Base-by-base conservation (phyloP, 1,140 invertebrate genomes). In the Dreissena rostriformis region DNA sequence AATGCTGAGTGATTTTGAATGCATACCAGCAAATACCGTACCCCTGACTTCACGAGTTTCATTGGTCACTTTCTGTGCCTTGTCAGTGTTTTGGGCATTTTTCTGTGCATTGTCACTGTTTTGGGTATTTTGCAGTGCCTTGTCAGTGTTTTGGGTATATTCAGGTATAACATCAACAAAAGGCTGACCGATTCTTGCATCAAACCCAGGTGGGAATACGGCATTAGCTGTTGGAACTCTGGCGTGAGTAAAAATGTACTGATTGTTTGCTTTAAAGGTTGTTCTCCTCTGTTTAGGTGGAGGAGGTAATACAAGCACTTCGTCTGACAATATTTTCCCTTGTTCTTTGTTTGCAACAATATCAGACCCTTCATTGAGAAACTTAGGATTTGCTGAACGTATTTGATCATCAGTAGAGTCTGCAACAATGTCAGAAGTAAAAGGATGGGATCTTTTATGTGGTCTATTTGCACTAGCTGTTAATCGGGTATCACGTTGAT, bases 191-290 rank as follows among this genome's bases (percentile, higher is more conserved):
- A 82, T 72, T 65, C 87, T 84, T 28, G 75, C 83, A 86, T 90
- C 89, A 86, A 86, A 90, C 26, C 84, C 77, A 12, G 67, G 8
- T 24, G 89, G 88, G 53, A 89, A 87, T 15, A 78, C 81, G 14
- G 89, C 85, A 84, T 91, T 86, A 51, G 90, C 86, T 14, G 88
- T 85, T 15, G 87, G 87, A 12, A 90, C 89, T 67, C 85, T 68
- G 29, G 88, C 86, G 77, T 78, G 87, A 19, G 85, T 86, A 85
- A 86, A 90, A 22, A 63, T 57, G 11, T 74, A 55, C 68, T 67
- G n/a, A 8, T 68, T 53, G n/a, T 6, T 74, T n/a, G 0, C 53
- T 49, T 6, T 53, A 11, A 0, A 22, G 11, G 17, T 26, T 22
- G 52, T 29, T 24, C 28, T 22, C n/a, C 19, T 83, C 53, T 82